phyloP scores from a whole-genome alignment of 2,797 vertebrate genomes.

The Sebastiscus tertius region DNA sequence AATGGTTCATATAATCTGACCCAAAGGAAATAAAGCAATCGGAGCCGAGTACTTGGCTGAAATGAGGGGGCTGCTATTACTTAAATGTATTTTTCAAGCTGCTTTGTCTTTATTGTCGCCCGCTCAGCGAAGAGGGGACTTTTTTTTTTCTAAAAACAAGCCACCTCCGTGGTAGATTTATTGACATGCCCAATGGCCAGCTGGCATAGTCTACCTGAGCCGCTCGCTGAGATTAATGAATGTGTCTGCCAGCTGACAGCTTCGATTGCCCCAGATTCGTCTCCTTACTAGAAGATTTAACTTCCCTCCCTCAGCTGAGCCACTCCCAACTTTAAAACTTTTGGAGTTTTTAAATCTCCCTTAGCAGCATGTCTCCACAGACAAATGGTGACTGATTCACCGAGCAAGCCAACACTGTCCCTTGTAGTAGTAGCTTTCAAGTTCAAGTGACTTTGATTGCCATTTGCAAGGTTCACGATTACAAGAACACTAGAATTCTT shows the following conservation, averaged over 20 bases:
- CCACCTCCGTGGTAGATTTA: constrained; percentile 73
- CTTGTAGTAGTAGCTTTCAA: background rate
- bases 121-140: constrained; percentile 44
- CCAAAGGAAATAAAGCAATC: constrained; percentile 33
- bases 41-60: constrained; percentile 16
- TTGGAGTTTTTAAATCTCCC: constrained; percentile 48
- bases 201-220: constrained; percentile 69
- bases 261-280: constrained; percentile 77
- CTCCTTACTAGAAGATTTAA: constrained; percentile 75
- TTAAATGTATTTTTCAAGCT: constrained; percentile 37
- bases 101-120: constrained; percentile 58
- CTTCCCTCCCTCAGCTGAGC: constrained; percentile 41
- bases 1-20: constrained; percentile 25
- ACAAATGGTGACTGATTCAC: background rate
- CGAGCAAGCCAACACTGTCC: background rate
- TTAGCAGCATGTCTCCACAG: constrained; percentile 19
- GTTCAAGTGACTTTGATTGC: background rate
- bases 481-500: background rate
- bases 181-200: constrained; percentile 73
- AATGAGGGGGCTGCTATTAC: constrained; percentile 16
- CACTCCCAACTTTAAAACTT: constrained; percentile 58
- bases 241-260: constrained; percentile 74
- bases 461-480: background rate
- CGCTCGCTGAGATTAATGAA: constrained; percentile 74
- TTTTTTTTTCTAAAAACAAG: constrained; percentile 51